Percentiles rank a stretch among this genome's conserved stretches.
Conservation (phyloP, 2,113 vertebrate genomes). For the Porphyrio hochstetteri region DNA sequence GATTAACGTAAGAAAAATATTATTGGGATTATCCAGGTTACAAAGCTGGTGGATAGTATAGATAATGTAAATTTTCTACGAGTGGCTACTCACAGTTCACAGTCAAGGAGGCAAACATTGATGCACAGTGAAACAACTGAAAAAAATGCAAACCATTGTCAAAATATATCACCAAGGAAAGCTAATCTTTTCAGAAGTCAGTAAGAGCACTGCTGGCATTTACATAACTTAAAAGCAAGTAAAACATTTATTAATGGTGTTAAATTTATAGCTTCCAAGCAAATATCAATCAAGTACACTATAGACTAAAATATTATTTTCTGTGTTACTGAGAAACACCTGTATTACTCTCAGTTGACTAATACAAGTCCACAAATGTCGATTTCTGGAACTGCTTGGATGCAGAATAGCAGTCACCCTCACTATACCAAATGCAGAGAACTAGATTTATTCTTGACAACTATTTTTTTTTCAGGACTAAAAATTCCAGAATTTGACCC, state of each 20-base stretch:
- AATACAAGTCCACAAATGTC: background rate
- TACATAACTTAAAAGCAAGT: background rate
- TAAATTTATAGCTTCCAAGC: background rate
- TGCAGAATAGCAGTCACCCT: background rate
- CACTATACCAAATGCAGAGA: background rate
- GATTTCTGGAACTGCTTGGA: background rate
- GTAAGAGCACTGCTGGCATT: background rate
- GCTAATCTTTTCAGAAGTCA: background rate
- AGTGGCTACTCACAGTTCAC: background rate
- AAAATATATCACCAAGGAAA: accelerated
- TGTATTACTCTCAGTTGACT: background rate
- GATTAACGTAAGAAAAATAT: background rate
- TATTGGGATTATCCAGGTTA: background rate
- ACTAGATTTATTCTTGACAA: background rate
- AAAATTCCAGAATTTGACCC: background rate
- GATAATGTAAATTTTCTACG: background rate
- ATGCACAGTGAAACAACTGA: background rate
- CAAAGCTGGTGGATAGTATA: background rate
- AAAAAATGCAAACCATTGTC: background rate
- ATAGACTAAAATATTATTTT: background rate
- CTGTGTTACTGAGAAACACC: background rate
- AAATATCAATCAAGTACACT: background rate
- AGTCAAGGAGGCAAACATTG: background rate
- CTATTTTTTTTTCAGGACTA: background rate
- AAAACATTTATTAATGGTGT: background rate